Base-by-base conservation (phyloP, 2,113 vertebrate species). In the Salvelinus namaycush region DNA sequence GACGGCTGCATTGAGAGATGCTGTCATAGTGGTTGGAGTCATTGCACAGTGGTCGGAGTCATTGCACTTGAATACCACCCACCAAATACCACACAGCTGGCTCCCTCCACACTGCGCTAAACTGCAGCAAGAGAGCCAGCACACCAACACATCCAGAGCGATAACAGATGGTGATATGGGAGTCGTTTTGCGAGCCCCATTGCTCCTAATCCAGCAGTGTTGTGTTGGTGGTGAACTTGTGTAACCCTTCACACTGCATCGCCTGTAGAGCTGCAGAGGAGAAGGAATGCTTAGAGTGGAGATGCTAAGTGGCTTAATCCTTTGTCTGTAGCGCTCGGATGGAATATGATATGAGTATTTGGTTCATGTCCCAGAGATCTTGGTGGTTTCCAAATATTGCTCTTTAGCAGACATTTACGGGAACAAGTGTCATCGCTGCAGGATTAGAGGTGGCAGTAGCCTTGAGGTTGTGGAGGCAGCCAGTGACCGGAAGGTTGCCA, bases 11-110 rank as follows among this genome's bases (percentile, higher is more conserved):
- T 71, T 49, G 85, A 70, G 83, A 89, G 85, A 79, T 73, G 80
- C 51, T 4, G 51, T 79, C 70, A 20, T 82, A 67, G 86, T 83
- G 87, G 87, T 87, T 78, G 78, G 83, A 91, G 90, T 91, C 89
- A 91, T 22, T 1, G 70, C 88, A 90, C 83, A 67, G 86, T 83
- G 87, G 86, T 87, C 79, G 79, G 83, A 91, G 90, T 91, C 89
- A 91, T 22, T 1, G 70, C 88, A 90, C 80, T 79, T 90, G 90
- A 92, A 89, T 91, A 87, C 91, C 92, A 92, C 92, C 91, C 91
- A 92, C 83, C 74, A 81, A 82, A 90, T 89, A 49, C 91, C 92
- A 92, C 92, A 91, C 89, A 84, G 83, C 86, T 88, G 84, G 74
- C 74, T 79, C 69, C 16, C 82, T 81, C 59, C 77, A 9, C n/a